These are phyloP conservation scores for Eulemur rubriventer DNA, from an alignment of 2,797 vertebrate species.

Conservation along the genomic window DNA sequence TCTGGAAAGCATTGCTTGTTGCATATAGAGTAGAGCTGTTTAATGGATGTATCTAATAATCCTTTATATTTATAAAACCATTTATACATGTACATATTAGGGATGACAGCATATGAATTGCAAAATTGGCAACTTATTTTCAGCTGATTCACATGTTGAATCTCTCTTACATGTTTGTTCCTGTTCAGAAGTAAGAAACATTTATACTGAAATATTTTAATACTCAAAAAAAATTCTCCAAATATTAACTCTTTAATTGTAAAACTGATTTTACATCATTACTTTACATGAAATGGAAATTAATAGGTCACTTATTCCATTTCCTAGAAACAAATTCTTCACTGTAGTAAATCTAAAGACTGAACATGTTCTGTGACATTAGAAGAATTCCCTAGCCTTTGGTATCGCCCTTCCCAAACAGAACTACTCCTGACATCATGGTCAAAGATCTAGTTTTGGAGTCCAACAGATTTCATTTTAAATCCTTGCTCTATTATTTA, in stretches of 20 bases:
- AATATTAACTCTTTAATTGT: not conserved
- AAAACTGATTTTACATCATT: not conserved
- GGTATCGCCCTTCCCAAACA: not conserved
- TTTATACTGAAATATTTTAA: constrained; percentile 25
- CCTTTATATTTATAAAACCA: not conserved
- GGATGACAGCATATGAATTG: not conserved
- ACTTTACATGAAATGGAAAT: not conserved
- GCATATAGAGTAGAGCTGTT: not conserved
- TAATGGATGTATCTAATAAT: not conserved
- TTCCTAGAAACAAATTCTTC: constrained; percentile 34
- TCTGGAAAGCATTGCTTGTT: not conserved
- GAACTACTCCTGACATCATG: not conserved
- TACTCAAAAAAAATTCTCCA: not conserved
- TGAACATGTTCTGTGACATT: not conserved
- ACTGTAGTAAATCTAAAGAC: not conserved
- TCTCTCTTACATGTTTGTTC: not conserved
- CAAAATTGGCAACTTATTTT: constrained; percentile 18
- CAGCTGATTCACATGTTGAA: not conserved
- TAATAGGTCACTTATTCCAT: not conserved
- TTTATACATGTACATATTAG: not conserved
- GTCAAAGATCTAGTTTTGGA: not conserved
- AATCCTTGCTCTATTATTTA: not conserved
- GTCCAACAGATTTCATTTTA: not conserved
- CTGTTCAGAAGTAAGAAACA: not conserved
- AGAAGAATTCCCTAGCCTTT: not conserved